A percentile compares a stretch with the other conserved stretches of the same genome.
These are phyloP conservation scores for Macquaria ambigua DNA, from an alignment of 2,113 vertebrate species.

Conservation along the genomic window DNA sequence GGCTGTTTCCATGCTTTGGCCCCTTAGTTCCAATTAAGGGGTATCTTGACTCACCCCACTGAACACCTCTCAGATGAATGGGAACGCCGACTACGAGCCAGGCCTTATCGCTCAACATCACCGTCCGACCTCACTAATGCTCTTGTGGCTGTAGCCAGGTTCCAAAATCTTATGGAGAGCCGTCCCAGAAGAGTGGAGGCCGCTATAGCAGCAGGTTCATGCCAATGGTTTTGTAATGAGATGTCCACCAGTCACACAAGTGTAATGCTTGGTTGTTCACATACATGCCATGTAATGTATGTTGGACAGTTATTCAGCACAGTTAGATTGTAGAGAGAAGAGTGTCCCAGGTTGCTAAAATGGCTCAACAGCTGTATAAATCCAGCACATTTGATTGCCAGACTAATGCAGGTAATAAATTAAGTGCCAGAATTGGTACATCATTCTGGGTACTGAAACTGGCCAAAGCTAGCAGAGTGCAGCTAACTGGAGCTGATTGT, in stretches of 20 bases:
- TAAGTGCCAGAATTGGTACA: background rate
- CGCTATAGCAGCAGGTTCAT: background rate
- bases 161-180: background rate
- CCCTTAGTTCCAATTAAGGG: background rate
- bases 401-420: background rate
- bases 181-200: background rate
- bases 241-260: too few species aligned
- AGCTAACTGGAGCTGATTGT: background rate
- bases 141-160: background rate
- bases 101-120: background rate
- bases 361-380: background rate
- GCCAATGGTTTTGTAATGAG: background rate
- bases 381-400: background rate
- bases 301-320: background rate
- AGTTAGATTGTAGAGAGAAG: background rate
- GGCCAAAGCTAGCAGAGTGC: background rate
- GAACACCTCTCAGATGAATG: conserved; percentile 5
- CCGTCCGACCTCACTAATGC: background rate
- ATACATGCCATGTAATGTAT: background rate
- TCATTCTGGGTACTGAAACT: background rate
- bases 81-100: background rate
- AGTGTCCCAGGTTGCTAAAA: background rate
- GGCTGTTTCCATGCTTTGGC: background rate
- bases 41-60: background rate
- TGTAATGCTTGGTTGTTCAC: background rate